Evolutionary conservation across 2,888 invertebrate species (phyloP).

Genomic region (Mimachlamys varia): DNA sequence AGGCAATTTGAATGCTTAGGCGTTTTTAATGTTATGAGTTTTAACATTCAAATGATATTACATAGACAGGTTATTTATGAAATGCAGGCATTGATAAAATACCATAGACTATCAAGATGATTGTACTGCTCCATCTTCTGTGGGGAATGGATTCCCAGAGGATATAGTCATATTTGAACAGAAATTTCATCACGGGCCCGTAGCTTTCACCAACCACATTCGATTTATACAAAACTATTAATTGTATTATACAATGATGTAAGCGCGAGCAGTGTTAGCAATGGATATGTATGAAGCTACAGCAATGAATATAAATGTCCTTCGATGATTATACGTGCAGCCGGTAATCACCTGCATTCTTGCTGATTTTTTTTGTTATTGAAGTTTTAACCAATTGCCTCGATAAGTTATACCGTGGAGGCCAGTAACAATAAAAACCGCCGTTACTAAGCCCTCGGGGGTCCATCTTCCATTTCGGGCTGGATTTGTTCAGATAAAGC

Average conservation of each 20-base stretch:
- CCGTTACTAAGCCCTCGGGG: constrained; percentile 9
- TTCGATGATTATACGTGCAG: background rate
- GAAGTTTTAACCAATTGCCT: constrained; percentile 2
- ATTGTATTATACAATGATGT: background rate
- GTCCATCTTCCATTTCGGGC: constrained; percentile 21
- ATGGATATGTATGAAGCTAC: background rate
- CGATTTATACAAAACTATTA: background rate
- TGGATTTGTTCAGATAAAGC: constrained; percentile 15
- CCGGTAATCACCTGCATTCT: constrained; percentile 19
- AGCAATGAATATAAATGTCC: background rate
- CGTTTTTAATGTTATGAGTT: background rate
- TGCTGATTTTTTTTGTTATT: background rate
- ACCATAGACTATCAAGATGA: background rate
- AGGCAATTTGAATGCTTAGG: background rate
- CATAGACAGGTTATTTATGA: background rate
- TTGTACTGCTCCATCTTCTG: background rate
- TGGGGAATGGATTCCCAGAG: background rate
- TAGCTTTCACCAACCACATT: background rate
- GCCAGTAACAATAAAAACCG: background rate
- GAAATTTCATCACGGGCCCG: background rate
- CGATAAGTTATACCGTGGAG: constrained; percentile 21
- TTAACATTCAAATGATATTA: background rate
- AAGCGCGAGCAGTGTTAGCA: background rate
- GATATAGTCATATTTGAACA: background rate
- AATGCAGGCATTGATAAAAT: background rate